Evolutionary conservation across 2,797 vertebrate genomes (phyloP).

Genomic region (Petrocephalus sullivani): DNA sequence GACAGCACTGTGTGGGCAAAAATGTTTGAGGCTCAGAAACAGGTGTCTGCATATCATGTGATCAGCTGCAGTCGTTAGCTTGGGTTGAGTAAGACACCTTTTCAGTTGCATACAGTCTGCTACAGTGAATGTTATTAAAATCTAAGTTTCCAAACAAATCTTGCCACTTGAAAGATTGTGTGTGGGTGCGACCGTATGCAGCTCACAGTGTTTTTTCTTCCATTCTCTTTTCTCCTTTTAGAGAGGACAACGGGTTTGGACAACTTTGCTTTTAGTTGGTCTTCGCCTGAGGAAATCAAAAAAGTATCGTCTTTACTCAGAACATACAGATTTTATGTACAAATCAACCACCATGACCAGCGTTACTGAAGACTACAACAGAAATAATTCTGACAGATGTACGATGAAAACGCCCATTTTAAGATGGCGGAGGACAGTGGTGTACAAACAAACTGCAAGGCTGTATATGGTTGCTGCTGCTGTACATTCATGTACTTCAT

Average conservation of each 20-base stretch:
- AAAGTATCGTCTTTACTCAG: constrained; percentile 35
- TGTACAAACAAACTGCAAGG: constrained; percentile 74
- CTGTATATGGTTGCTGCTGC: constrained; percentile 87
- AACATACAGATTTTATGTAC: constrained; percentile 69
- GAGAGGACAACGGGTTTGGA: constrained; percentile 53
- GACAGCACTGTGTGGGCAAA: not conserved
- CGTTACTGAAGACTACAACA: constrained; percentile 65
- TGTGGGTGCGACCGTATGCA: not conserved
- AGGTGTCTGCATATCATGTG: not conserved
- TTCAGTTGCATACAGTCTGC: not conserved
- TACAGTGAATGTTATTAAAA: not conserved
- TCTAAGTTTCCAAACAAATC: not conserved
- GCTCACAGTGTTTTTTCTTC: constrained; percentile 30
- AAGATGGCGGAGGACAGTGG: constrained; percentile 72
- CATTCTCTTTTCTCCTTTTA: constrained; percentile 40
- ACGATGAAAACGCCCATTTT: constrained; percentile 40
- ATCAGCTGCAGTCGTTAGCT: not conserved
- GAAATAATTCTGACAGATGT: constrained; percentile 55
- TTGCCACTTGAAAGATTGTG: not conserved
- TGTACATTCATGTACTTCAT: constrained; percentile 91
- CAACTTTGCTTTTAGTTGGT: constrained; percentile 50
- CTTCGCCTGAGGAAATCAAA: constrained; percentile 51
- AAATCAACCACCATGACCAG: constrained; percentile 71
- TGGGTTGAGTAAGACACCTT: not conserved
- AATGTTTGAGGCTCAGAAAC: not conserved